Percentiles rank a stretch among this genome's conserved stretches.
Evolutionary conservation across 2,888 invertebrate genomes (phyloP).

Genomic region (Eupithecia insigniata): DNA sequence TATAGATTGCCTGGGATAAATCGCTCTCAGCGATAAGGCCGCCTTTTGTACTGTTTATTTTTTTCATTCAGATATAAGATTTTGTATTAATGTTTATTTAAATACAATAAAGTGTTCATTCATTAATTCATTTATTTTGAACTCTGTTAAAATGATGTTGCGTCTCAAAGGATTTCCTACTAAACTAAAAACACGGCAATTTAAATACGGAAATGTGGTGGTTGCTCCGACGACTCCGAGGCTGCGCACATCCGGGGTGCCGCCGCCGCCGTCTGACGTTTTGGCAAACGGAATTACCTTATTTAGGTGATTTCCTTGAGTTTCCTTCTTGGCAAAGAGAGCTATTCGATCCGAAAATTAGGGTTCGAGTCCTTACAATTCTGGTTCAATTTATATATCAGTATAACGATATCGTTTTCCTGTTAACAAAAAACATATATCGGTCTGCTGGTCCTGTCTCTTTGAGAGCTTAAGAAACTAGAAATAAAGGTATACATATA

Average conservation of each 20-base stretch:
- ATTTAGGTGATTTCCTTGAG: constrained; percentile 49
- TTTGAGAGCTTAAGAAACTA: not conserved
- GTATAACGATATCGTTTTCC: no score
- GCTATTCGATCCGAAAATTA: not conserved
- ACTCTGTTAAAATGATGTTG: not conserved
- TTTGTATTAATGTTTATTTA: no score
- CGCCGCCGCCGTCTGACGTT: constrained; percentile 42
- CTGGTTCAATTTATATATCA: no score
- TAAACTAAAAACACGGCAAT: constrained; percentile 61
- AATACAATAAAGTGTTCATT: no score
- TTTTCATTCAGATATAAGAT: no score
- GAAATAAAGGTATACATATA: no score
- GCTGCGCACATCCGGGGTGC: constrained; percentile 49
- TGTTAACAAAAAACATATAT: no score
- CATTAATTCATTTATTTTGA: no score
- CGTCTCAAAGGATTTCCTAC: constrained; percentile 30
- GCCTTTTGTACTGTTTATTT: no score
- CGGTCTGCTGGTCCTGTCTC: no score
- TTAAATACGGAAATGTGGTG: constrained; percentile 68
- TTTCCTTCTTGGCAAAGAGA: not conserved
- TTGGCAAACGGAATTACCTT: constrained; percentile 52
- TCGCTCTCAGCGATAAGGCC: no score
- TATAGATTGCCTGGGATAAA: no score
- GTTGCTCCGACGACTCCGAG: constrained; percentile 56
- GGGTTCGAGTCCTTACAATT: not conserved